Percentiles rank a stretch among this genome's conserved stretches.
Conservation (phyloP, 2,797 vertebrate genomes). For the Myotis pilosus region DNA sequence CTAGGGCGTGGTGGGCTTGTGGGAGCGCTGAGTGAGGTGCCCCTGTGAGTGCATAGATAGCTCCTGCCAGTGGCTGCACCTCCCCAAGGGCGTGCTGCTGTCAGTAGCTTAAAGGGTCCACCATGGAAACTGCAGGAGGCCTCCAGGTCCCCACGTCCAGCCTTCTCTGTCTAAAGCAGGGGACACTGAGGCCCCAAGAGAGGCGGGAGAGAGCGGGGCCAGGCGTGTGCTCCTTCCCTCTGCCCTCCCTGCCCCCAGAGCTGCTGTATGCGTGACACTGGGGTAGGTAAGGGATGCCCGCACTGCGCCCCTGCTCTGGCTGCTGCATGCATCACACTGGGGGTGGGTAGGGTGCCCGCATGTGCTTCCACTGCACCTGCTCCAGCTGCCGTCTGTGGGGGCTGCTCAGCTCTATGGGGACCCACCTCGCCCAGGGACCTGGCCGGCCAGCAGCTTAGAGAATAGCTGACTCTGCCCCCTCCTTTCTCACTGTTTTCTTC, state of each 20-base stretch:
- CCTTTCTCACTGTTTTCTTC: neutral
- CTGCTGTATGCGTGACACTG: fast-evolving
- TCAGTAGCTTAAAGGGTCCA: neutral
- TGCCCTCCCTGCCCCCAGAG: neutral
- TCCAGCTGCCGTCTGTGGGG: neutral
- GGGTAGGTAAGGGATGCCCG: too few species aligned
- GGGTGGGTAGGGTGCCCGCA: too few species aligned
- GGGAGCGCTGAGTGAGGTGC: neutral
- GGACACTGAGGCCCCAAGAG: neutral
- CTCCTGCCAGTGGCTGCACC: neutral
- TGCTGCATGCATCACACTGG: too few species aligned
- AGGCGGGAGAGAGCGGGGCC: neutral
- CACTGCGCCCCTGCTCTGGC: too few species aligned
- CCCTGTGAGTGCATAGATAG: neutral
- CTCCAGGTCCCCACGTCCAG: neutral
- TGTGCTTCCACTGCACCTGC: neutral
- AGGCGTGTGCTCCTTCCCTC: too few species aligned
- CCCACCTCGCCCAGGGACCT: neutral
- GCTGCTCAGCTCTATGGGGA: neutral
- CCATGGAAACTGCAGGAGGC: too few species aligned
- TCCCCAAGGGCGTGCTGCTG: fast-evolving
- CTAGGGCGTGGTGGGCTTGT: neutral
- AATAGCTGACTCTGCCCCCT: neutral
- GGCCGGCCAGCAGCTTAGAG: too few species aligned
- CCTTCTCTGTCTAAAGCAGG: neutral